These are phyloP conservation scores for Phalanger gymnotis DNA, from an alignment of 2,797 vertebrate genomes.

Conservation along the genomic window DNA sequence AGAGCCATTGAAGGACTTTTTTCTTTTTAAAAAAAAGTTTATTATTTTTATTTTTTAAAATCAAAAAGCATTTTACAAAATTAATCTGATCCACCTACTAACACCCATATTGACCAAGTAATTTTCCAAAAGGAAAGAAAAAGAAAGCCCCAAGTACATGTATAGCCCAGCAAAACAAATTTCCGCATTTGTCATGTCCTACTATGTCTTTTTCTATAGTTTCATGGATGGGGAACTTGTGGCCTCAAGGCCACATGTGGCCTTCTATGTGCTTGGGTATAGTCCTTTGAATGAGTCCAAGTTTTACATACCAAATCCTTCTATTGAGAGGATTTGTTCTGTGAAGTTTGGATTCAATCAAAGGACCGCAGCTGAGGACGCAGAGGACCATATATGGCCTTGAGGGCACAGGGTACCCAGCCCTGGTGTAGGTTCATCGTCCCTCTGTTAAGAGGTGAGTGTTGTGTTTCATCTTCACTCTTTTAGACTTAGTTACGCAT, in stretches of 20 bases:
- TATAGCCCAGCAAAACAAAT: no score
- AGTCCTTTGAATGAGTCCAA: no score
- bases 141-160: neutral
- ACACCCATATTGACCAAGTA: neutral
- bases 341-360: no score
- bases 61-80: neutral
- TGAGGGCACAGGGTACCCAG: no score
- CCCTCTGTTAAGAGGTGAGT: neutral
- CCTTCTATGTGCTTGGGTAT: no score
- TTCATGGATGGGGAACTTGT: neutral
- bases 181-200: no score
- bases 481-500: neutral
- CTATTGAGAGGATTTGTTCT: no score
- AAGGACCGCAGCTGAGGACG: no score
- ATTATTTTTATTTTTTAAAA: neutral
- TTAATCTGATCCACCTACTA: neutral
- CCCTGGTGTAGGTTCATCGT: neutral
- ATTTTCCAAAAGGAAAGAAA: neutral
- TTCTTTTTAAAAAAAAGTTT: neutral
- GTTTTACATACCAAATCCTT: no score
- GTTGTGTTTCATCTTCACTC: neutral
- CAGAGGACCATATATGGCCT: no score
- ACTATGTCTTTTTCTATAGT: neutral
- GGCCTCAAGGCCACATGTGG: no score
- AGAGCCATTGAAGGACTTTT: no score